Base-by-base conservation (phyloP, 2,797 vertebrate species). In the Sebastes oblongus region DNA sequence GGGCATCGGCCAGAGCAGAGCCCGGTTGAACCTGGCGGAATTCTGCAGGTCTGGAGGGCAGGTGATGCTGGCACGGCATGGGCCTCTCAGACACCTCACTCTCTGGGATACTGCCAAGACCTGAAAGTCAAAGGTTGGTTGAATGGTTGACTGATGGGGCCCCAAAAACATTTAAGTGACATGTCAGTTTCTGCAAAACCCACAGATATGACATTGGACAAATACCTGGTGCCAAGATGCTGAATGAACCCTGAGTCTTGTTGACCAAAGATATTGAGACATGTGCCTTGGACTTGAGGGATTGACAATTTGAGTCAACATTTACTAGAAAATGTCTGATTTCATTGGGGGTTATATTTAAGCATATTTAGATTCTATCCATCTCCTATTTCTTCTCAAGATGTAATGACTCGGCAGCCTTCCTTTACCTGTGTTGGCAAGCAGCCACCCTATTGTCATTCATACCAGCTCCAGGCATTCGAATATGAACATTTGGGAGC, bases 31-130 rank as follows among this genome's bases (percentile, higher is more conserved):
- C 91, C 24, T 90, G 91, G 3, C 67, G 86, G 74, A 91, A 89
- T 0, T 92, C 91, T 25, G 85, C 30, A 1, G 86, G 65, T 87
- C 91, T 93, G 61, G 88, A 68, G 75, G 81, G 71, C 30, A 78
- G 80, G 6, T 81, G 90, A 9, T 85, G 90, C 78, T 91, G 88
- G 24, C 78, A 86, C 0, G 85, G 59, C 58, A 67, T 7, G 25
- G 89, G 73, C 9, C 83, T 66, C 2, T 88, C 89, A 2, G 91
- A 75, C 1, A 90, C 95, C 30, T 97, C 97, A 46, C 94, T 95
- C 93, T 99, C 97, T 0, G 97, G 97, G 86, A 98, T 97, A 69
- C 96, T 96, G 88, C 96, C 96, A 59, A 99, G 94, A 76, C 96
- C 95, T 77, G 84, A 89, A 72, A 94, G 92, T 25, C 96, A 90